Percentiles rank a stretch among this genome's conserved stretches.
Conservation (phyloP, 2,888 invertebrate species). For the Zaprionus obscuricornis region DNA sequence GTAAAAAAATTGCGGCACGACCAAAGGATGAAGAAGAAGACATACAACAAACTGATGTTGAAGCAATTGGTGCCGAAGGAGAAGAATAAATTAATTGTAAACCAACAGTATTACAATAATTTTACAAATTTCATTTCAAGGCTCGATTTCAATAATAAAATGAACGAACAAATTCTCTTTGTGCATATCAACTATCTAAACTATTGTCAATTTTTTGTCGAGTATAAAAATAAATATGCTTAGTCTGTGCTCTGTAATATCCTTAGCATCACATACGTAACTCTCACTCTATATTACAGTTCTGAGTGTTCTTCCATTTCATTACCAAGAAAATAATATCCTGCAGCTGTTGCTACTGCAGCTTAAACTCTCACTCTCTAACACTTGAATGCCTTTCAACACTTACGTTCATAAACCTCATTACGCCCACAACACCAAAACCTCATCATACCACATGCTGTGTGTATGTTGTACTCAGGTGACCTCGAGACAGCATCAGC, state of each 20-base stretch:
- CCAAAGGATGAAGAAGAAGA: background rate
- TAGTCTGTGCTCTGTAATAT: too few species aligned
- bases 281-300: constrained; percentile 7
- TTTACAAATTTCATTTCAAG: too few species aligned
- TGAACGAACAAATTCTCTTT: too few species aligned
- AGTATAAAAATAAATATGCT: too few species aligned
- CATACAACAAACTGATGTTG: background rate
- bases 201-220: too few species aligned
- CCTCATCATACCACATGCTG: too few species aligned
- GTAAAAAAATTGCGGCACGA: constrained; percentile 33
- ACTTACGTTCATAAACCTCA: constrained; percentile 2
- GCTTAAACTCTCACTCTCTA: background rate
- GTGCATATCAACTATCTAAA: too few species aligned
- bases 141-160: too few species aligned
- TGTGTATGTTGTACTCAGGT: background rate
- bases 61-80: too few species aligned
- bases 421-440: too few species aligned
- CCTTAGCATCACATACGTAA: constrained; percentile 22
- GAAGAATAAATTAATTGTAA: too few species aligned
- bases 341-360: constrained; percentile 10
- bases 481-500: constrained; percentile 3
- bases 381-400: constrained; percentile 17
- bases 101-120: too few species aligned
- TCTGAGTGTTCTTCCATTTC: constrained; percentile 24
- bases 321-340: constrained; percentile 16